Percentiles rank a stretch among this genome's conserved stretches.
Evolutionary conservation across 2,888 invertebrate genomes (phyloP).

Genomic region (Horisme vitalbata): DNA sequence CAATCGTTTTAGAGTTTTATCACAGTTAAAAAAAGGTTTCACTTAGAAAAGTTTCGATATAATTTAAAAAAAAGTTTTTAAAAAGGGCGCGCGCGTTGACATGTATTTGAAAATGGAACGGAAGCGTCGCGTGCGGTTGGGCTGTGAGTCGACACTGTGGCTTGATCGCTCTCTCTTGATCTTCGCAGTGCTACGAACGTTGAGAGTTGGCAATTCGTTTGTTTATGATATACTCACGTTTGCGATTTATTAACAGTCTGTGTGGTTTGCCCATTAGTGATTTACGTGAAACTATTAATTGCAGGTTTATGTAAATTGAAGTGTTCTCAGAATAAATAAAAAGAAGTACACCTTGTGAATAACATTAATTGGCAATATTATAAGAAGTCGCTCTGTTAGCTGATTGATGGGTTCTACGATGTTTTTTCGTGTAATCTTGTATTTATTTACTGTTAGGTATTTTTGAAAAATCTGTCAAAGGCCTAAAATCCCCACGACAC

Average conservation of each 20-base stretch:
- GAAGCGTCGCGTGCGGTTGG: conserved; percentile 48
- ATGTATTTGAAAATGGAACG: conserved; percentile 49
- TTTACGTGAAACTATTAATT: conserved; percentile 4
- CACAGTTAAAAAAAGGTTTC: conserved; percentile 38
- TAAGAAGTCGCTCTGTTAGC: no score
- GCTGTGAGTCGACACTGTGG: conserved; percentile 56
- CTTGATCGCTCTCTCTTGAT: conserved; percentile 67
- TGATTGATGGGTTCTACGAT: no score
- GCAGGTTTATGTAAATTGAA: no score
- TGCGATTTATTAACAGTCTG: neutral
- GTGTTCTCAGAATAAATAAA: no score
- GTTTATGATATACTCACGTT: conserved; percentile 8
- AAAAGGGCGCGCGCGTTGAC: conserved; percentile 51
- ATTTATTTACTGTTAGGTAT: no score
- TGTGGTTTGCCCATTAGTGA: neutral
- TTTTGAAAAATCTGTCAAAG: no score
- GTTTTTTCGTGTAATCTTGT: no score
- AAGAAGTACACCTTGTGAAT: no score
- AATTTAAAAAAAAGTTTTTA: no score
- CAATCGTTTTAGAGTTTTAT: conserved; percentile 30
- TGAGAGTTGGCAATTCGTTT: conserved; percentile 26
- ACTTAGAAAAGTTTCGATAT: no score
- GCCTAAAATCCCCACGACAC: no score
- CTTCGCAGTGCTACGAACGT: conserved; percentile 47
- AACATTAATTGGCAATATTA: no score